Percentiles rank a stretch among this genome's conserved stretches.
phyloP scores from a whole-genome alignment of 2,797 vertebrate genomes.

The Ceryle rudis region DNA sequence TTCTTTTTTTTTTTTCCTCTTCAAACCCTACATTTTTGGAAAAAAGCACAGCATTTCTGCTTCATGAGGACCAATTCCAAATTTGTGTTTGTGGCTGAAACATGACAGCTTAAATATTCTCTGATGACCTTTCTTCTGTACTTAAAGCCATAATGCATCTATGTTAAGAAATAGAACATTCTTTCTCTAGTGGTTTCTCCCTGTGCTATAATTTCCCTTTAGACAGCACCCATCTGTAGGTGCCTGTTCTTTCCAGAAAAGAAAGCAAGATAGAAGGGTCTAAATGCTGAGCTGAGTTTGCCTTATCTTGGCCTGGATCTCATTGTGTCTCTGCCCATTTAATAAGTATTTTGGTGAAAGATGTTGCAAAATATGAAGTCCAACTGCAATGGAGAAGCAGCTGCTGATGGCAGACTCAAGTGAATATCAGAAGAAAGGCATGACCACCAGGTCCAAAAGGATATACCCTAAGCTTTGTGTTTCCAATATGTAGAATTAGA shows the following conservation, averaged over 20 bases:
- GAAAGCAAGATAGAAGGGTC: neutral
- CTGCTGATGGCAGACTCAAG: neutral
- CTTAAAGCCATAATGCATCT: neutral
- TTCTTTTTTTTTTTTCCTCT: neutral
- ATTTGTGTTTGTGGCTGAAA: neutral
- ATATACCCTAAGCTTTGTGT: neutral
- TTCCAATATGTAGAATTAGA: neutral
- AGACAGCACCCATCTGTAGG: neutral
- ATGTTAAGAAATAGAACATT: neutral
- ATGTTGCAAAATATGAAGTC: neutral
- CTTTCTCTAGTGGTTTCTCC: neutral
- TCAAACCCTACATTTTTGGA: neutral
- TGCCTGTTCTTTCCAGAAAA: neutral
- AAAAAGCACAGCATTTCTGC: accelerated
- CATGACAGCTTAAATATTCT: neutral
- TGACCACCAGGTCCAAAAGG: neutral
- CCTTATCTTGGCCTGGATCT: neutral
- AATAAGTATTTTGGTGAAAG: neutral
- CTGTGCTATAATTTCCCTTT: neutral
- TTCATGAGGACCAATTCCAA: neutral
- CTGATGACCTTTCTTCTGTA: neutral
- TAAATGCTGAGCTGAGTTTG: neutral
- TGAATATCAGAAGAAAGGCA: neutral
- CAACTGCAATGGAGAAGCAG: neutral
- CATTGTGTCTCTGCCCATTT: accelerated